Evolutionary conservation across 2,888 invertebrate species (phyloP).

Genomic region (Formica aserva): DNA sequence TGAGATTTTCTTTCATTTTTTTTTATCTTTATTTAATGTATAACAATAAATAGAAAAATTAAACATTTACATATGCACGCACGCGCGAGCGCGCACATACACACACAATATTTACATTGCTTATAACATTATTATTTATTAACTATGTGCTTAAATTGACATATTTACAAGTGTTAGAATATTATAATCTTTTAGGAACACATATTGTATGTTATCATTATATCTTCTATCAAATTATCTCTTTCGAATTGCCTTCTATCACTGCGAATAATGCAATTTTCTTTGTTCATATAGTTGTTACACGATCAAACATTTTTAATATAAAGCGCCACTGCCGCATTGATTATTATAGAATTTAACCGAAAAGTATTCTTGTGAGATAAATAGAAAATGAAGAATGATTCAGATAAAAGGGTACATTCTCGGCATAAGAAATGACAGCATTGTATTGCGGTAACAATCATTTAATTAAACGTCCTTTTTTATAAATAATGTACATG

Average conservation of each 20-base stretch:
- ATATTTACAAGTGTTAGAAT: background rate
- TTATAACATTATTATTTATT: background rate
- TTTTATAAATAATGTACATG: slow-evolving; percentile 84
- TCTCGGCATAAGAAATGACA: slow-evolving; percentile 16
- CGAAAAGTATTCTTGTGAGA: background rate
- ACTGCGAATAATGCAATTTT: background rate
- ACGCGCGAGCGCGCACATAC: too few species aligned
- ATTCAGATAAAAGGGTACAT: background rate
- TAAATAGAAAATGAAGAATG: background rate
- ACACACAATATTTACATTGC: background rate
- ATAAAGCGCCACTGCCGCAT: background rate
- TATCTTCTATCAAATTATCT: background rate
- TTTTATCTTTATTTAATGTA: slow-evolving; percentile 68
- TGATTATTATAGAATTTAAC: background rate
- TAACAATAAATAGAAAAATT: background rate
- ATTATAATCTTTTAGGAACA: slow-evolving; percentile 10
- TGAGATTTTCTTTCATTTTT: slow-evolving; percentile 50
- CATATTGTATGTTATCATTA: background rate
- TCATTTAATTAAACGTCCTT: slow-evolving; percentile 84
- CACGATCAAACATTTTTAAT: background rate
- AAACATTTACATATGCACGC: background rate
- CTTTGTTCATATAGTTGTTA: background rate
- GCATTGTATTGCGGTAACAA: slow-evolving; percentile 81
- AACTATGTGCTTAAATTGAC: background rate
- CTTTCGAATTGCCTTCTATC: background rate